Conservation (phyloP, 2,113 vertebrate genomes). For the Corvus hawaiiensis region DNA sequence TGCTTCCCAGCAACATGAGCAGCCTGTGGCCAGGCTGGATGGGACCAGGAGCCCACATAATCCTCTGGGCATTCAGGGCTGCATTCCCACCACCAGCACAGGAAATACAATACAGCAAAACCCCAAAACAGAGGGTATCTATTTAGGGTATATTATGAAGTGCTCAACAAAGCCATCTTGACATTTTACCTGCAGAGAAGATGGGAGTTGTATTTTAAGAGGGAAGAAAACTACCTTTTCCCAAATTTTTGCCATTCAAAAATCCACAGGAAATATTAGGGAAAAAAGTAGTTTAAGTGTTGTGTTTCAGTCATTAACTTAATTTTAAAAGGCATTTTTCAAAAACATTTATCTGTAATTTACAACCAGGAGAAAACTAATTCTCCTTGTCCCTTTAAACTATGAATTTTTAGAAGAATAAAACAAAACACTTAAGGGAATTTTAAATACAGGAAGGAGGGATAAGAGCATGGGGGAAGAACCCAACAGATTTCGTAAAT, state of each 20-base stretch:
- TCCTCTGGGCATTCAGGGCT: accelerated
- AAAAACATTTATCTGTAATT: not conserved
- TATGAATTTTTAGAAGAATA: not conserved
- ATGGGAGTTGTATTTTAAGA: not conserved
- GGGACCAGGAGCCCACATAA: accelerated
- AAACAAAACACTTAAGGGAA: not conserved
- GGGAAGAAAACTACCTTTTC: not conserved
- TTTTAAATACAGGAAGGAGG: constrained; percentile 30
- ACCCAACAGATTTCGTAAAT: not conserved
- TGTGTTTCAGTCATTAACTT: not conserved
- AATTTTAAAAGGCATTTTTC: not conserved
- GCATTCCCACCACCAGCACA: accelerated
- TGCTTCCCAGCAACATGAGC: accelerated
- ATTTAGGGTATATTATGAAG: accelerated
- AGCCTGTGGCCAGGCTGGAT: accelerated
- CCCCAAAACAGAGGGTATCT: not conserved
- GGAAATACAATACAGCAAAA: accelerated
- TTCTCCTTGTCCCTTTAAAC: not conserved
- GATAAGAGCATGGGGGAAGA: not conserved
- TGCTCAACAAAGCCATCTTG: not conserved
- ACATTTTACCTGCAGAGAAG: not conserved
- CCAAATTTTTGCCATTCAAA: not conserved
- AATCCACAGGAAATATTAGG: not conserved
- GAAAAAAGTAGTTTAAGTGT: not conserved
- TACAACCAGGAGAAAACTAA: not conserved